Evolutionary conservation across 2,797 vertebrate species (phyloP).

Genomic region (Hylomyscus alleni): DNA sequence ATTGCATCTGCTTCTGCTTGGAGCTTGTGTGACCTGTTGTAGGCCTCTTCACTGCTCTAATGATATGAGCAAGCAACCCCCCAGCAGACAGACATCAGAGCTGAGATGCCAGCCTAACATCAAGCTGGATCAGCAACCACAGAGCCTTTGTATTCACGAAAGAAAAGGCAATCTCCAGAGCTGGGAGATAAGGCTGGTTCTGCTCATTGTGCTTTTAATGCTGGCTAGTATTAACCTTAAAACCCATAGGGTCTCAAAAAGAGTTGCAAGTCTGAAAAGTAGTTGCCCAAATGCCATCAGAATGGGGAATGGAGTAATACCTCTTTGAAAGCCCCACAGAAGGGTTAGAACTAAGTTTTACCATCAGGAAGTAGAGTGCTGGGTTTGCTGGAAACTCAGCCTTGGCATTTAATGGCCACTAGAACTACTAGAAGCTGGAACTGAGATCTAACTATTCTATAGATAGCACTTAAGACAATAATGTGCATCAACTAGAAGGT

Average conservation of each 20-base stretch:
- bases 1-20: constrained; percentile 70
- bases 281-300: constrained; percentile 3
- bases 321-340: not conserved
- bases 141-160: constrained; percentile 47
- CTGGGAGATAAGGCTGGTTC: constrained; percentile 25
- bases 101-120: not conserved
- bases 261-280: constrained; percentile 42
- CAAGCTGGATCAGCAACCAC: not conserved
- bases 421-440: constrained; percentile 58
- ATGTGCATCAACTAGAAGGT: constrained; percentile 59
- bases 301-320: constrained; percentile 31
- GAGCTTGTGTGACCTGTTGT: constrained; percentile 54
- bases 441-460: constrained; percentile 67
- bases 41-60: constrained; percentile 30
- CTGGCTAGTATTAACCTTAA: not conserved
- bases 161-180: not conserved
- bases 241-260: not conserved
- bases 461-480: constrained; percentile 80
- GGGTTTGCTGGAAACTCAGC: not conserved
- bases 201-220: not conserved
- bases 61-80: constrained; percentile 21
- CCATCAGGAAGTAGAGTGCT: constrained; percentile 20
- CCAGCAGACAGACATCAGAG: constrained; percentile 39
- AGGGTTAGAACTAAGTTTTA: constrained; percentile 27
- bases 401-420: constrained; percentile 24